Percentiles rank a stretch among this genome's conserved stretches.
These are phyloP conservation scores for Onychorhynchus coronatus DNA, from an alignment of 2,113 vertebrate genomes.

Conservation along the genomic window DNA sequence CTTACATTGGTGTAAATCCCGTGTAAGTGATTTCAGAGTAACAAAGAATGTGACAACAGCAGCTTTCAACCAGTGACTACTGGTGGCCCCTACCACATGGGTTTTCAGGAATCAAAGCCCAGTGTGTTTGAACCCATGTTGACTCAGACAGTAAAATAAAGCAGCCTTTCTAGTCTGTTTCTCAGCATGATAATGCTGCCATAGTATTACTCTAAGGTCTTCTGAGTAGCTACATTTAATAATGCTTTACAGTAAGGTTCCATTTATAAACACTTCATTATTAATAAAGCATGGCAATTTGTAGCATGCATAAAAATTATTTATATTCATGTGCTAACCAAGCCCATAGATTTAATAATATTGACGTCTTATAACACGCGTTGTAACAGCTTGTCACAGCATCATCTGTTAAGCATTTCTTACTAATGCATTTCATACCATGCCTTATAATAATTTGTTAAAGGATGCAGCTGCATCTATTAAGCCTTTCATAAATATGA, in stretches of 20 bases:
- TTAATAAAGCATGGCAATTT: slow-evolving; percentile 73
- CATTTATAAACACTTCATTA: slow-evolving; percentile 67
- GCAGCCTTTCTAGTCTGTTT: slow-evolving; percentile 34
- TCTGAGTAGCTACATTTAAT: slow-evolving; percentile 55
- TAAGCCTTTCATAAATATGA: slow-evolving; percentile 77
- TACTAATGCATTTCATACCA: slow-evolving; percentile 77
- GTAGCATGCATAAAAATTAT: slow-evolving; percentile 72
- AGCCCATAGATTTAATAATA: slow-evolving; percentile 82
- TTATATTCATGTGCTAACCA: slow-evolving; percentile 79
- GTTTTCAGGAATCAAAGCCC: slow-evolving; percentile 20
- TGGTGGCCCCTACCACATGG: background rate
- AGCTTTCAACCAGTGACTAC: slow-evolving; percentile 6
- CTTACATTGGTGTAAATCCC: slow-evolving; percentile 28
- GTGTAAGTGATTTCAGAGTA: background rate
- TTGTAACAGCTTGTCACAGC: slow-evolving; percentile 78
- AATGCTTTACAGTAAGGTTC: slow-evolving; percentile 63
- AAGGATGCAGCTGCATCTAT: slow-evolving; percentile 76
- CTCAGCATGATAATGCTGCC: slow-evolving; percentile 28
- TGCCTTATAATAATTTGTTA: slow-evolving; percentile 78
- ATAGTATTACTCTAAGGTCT: slow-evolving; percentile 18
- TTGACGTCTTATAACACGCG: slow-evolving; percentile 74
- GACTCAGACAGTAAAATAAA: slow-evolving; percentile 21
- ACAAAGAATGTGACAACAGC: slow-evolving; percentile 48
- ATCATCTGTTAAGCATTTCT: slow-evolving; percentile 83
- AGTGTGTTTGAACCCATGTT: background rate